phyloP scores from a whole-genome alignment of 2,888 invertebrate species.

The Andrena dorsata region DNA sequence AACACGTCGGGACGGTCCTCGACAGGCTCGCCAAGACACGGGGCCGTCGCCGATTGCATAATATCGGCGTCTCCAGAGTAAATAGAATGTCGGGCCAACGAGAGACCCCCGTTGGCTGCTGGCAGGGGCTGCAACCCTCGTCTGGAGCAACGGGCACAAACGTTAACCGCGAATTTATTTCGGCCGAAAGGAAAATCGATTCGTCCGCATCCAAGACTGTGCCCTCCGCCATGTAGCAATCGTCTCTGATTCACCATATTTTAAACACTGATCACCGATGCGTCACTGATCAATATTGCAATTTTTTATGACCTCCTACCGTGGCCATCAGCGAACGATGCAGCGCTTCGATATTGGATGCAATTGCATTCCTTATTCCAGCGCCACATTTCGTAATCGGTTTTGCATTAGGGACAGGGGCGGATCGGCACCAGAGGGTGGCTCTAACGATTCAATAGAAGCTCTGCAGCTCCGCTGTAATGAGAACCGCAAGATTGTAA shows the following conservation, averaged over 20 bases:
- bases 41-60: conserved; percentile 76
- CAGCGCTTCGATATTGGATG: conserved; percentile 20
- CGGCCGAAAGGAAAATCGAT: conserved; percentile 66
- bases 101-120: conserved; percentile 26
- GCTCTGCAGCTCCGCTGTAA: conserved; percentile 25
- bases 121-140: conserved; percentile 47
- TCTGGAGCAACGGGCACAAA: conserved; percentile 52
- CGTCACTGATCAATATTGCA: no score
- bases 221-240: conserved; percentile 3
- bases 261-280: not conserved
- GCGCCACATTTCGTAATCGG: conserved; percentile 49
- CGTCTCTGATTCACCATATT: conserved; percentile 7
- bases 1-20: conserved; percentile 12
- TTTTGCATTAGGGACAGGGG: conserved; percentile 54
- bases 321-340: conserved; percentile 7
- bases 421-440: conserved; percentile 3
- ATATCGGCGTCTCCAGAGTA: conserved; percentile 80
- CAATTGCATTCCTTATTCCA: conserved; percentile 38
- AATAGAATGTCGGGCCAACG: conserved; percentile 77
- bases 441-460: conserved; percentile 23
- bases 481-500: conserved; percentile 51
- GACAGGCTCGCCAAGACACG: conserved; percentile 42
- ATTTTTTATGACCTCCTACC: not conserved
- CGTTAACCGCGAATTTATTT: conserved; percentile 78
- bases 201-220: conserved; percentile 46